phyloP scores from a whole-genome alignment of 2,113 vertebrate species.

The Zosterops borbonicus region DNA sequence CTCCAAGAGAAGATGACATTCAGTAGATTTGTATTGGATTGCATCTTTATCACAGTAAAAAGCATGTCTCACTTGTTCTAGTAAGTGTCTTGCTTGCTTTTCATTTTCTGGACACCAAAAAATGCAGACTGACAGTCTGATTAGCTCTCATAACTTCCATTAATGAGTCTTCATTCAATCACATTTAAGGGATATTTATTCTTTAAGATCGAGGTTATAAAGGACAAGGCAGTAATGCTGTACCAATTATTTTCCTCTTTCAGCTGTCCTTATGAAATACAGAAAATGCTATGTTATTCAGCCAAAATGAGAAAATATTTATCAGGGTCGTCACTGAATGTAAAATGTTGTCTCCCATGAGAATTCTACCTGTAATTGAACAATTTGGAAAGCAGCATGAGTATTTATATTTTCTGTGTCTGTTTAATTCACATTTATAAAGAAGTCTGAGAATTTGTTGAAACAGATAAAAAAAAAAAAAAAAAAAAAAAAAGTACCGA shows the following conservation, averaged over 20 bases:
- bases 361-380: slow-evolving; percentile 29
- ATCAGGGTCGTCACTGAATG: background rate
- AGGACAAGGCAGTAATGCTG: background rate
- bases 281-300: slow-evolving; percentile 17
- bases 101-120: slow-evolving; percentile 27
- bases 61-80: slow-evolving; percentile 50
- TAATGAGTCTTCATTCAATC: slow-evolving; percentile 50
- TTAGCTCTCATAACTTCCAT: slow-evolving; percentile 39
- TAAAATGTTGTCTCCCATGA: background rate
- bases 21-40: slow-evolving; percentile 54
- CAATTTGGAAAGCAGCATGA: background rate
- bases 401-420: slow-evolving; percentile 40
- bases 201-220: background rate
- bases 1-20: slow-evolving; percentile 65
- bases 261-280: background rate
- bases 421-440: slow-evolving; percentile 43
- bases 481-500: background rate
- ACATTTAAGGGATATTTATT: slow-evolving; percentile 7
- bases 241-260: slow-evolving; percentile 14
- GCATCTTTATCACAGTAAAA: slow-evolving; percentile 56
- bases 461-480: background rate
- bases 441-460: background rate
- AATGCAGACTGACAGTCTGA: slow-evolving; percentile 52
- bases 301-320: slow-evolving; percentile 46
- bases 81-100: slow-evolving; percentile 33